Percentiles rank a stretch among this genome's conserved stretches.
These are phyloP conservation scores for Protaetia brevitarsis DNA, from an alignment of 1,140 invertebrate species.

Conservation along the genomic window DNA sequence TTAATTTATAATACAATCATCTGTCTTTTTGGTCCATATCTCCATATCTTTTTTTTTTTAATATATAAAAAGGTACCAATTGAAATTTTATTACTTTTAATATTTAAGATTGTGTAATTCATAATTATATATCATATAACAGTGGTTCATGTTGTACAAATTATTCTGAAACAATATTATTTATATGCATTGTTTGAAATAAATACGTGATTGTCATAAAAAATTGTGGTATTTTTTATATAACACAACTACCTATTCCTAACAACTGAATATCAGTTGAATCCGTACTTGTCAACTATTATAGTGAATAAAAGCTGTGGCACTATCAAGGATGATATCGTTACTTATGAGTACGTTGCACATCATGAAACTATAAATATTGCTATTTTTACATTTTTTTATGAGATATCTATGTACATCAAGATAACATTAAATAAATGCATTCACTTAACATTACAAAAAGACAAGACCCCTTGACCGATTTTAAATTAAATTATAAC, in stretches of 20 bases:
- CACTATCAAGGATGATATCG: slow-evolving; percentile 18
- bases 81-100: slow-evolving; percentile 6
- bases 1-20: slow-evolving; percentile 14
- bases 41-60: too few species aligned
- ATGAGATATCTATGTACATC: too few species aligned
- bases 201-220: slow-evolving; percentile 24
- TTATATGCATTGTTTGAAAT: slow-evolving; percentile 17
- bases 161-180: slow-evolving; percentile 6
- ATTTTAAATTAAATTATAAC: too few species aligned
- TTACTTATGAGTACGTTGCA: slow-evolving; percentile 7
- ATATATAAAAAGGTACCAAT: slow-evolving; percentile 10
- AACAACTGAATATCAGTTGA: slow-evolving; percentile 20
- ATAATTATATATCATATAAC: slow-evolving; percentile 18
- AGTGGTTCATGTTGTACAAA: slow-evolving; percentile 14
- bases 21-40: slow-evolving; percentile 10
- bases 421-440: too few species aligned
- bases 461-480: too few species aligned
- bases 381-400: too few species aligned
- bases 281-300: not conserved
- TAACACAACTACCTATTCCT: not conserved
- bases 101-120: slow-evolving; percentile 15
- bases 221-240: slow-evolving; percentile 19
- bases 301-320: slow-evolving; percentile 22
- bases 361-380: not conserved
- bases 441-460: too few species aligned